Percentiles rank a stretch among this genome's conserved stretches.
Evolutionary conservation across 1,140 invertebrate genomes (phyloP).

Genomic region (Littorina saxatilis): DNA sequence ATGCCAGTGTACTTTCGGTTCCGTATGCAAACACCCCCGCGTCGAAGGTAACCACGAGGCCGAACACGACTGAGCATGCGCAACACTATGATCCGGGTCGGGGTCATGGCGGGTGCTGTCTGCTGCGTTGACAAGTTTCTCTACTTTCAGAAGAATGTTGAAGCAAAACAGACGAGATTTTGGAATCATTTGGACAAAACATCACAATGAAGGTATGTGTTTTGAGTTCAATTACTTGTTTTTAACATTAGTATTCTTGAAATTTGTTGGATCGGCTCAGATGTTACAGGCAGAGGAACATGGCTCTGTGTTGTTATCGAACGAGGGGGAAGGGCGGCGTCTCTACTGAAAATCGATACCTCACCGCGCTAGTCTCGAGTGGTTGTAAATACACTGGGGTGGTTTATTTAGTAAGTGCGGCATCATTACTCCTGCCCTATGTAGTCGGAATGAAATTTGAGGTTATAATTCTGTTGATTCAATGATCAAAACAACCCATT

Average conservation of each 20-base stretch:
- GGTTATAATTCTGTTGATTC: too few species aligned
- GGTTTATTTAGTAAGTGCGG: too few species aligned
- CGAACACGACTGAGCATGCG: not conserved
- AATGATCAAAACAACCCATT: too few species aligned
- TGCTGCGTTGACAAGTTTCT: not conserved
- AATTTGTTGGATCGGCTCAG: not conserved
- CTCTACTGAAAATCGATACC: not conserved
- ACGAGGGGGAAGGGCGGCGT: slow-evolving; percentile 12
- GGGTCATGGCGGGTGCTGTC: slow-evolving; percentile 34
- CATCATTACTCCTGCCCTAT: too few species aligned
- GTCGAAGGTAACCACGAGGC: slow-evolving; percentile 8
- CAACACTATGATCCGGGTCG: not conserved
- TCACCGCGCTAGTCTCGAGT: too few species aligned
- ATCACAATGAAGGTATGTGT: not conserved
- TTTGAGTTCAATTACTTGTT: not conserved
- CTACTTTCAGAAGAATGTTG: not conserved
- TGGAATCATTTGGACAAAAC: not conserved
- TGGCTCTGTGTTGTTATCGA: not conserved
- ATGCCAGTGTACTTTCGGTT: not conserved
- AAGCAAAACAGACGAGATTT: too few species aligned
- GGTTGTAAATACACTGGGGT: too few species aligned
- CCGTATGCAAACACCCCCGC: not conserved
- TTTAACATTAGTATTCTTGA: not conserved
- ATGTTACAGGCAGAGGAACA: not conserved
- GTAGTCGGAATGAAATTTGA: too few species aligned